These are phyloP conservation scores for Catharus minimus DNA, from an alignment of 2,113 vertebrate genomes.

Conservation along the genomic window DNA sequence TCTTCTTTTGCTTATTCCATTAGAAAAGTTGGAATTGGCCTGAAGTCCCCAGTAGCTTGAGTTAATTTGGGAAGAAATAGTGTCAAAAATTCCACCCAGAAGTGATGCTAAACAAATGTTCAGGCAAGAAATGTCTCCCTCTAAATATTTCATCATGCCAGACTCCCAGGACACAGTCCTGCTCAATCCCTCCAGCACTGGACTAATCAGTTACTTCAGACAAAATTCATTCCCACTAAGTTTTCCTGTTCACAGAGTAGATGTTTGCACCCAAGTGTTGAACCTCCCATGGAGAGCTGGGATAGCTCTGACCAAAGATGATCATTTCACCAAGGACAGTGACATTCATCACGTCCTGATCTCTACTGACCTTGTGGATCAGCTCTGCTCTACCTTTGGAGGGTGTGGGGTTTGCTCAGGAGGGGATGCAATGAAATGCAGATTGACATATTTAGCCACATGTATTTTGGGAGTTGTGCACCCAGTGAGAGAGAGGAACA, in stretches of 20 bases:
- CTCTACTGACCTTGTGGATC: rapidly evolving
- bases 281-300: neutral
- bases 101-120: constrained; percentile 20
- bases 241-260: neutral
- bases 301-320: neutral
- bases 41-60: neutral
- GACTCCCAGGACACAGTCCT: neutral
- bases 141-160: neutral
- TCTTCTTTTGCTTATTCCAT: neutral
- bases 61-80: constrained; percentile 16
- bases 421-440: neutral
- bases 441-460: neutral
- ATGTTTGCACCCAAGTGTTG: neutral
- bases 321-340: neutral
- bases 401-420: neutral
- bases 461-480: neutral
- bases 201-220: neutral
- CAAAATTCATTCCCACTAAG: neutral
- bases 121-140: neutral
- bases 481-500: neutral
- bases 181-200: neutral
- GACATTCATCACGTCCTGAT: neutral
- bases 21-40: neutral
- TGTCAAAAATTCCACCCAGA: constrained; percentile 13
- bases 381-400: neutral